These are phyloP conservation scores for Hyles euphorbiae DNA, from an alignment of 1,140 invertebrate genomes.

Conservation along the genomic window DNA sequence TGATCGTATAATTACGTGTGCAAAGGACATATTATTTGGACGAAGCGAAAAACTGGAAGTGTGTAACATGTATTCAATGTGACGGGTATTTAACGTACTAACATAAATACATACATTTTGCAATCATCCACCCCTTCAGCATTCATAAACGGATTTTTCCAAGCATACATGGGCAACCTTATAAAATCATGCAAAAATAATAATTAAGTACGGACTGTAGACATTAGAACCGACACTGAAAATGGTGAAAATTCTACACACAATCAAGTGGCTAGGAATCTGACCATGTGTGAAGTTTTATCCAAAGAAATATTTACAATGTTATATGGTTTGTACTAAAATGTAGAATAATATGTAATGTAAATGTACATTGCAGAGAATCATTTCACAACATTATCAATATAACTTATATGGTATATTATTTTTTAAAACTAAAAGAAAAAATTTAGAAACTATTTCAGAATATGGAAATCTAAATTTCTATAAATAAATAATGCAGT, in stretches of 20 bases:
- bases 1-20: conserved; percentile 8
- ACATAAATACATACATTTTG: conserved; percentile 22
- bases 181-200: no score
- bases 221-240: no score
- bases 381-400: neutral
- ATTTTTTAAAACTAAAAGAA: neutral
- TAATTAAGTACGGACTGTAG: no score
- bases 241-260: no score
- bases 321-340: no score
- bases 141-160: conserved; percentile 6
- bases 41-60: conserved; percentile 12
- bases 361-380: neutral
- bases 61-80: conserved; percentile 15
- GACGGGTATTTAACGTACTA: conserved; percentile 7
- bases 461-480: no score
- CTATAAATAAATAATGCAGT: no score
- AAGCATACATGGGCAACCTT: neutral
- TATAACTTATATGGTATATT: no score
- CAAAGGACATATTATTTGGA: conserved; percentile 9
- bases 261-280: no score
- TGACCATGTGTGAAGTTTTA: neutral
- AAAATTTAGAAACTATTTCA: neutral
- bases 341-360: no score
- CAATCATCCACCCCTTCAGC: conserved; percentile 18
- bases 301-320: conserved; percentile 4